phyloP scores from a whole-genome alignment of 2,113 vertebrate genomes.

The Pelvicachromis taeniatus region DNA sequence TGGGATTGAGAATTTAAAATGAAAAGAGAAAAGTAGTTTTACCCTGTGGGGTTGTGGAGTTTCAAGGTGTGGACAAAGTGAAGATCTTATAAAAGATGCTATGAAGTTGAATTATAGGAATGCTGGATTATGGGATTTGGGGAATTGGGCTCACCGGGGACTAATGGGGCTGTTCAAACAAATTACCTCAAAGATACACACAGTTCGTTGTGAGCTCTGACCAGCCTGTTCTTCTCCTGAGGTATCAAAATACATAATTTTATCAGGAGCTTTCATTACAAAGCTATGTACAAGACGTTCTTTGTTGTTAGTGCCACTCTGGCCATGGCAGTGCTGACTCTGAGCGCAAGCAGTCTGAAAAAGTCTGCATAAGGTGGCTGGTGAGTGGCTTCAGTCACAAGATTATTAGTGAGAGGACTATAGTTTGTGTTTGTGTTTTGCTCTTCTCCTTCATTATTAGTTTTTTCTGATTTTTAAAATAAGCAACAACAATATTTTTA shows the following conservation, averaged over 20 bases:
- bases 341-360: neutral
- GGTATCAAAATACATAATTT: neutral
- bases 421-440: neutral
- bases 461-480: neutral
- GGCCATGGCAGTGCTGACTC: neutral
- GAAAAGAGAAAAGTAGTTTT: neutral
- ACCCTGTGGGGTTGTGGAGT: neutral
- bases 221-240: neutral
- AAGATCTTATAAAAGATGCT: neutral
- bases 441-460: neutral
- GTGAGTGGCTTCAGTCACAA: neutral
- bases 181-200: neutral
- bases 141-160: neutral
- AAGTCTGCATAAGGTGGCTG: neutral
- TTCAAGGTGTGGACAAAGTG: neutral
- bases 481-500: neutral
- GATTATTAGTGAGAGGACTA: neutral
- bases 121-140: neutral
- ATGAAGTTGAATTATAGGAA: neutral
- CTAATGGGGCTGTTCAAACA: neutral
- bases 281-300: rapidly evolving
- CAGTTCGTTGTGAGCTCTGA: neutral
- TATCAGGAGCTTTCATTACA: neutral
- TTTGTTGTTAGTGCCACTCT: neutral
- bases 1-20: neutral